Conservation (phyloP, 2,888 invertebrate genomes). For the Xylota segnis region DNA sequence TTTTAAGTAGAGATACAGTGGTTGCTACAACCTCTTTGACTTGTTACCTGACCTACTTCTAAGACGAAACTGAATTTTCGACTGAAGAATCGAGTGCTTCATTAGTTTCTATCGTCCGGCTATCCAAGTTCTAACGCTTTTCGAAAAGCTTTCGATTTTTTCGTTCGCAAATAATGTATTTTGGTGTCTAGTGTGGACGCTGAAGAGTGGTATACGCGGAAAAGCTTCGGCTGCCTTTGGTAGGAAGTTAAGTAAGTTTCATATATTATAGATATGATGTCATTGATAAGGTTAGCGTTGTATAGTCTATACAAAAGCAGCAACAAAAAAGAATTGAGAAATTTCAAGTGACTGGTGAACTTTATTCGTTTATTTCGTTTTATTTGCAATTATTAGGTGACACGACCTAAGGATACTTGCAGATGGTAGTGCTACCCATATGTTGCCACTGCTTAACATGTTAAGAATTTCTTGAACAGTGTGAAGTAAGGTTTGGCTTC, state of each 20-base stretch:
- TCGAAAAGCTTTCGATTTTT: slow-evolving; percentile 39
- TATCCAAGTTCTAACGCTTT: slow-evolving; percentile 41
- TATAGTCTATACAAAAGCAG: background rate
- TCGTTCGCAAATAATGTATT: slow-evolving; percentile 43
- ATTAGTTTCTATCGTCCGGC: slow-evolving; percentile 50
- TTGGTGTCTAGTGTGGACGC: slow-evolving; percentile 15
- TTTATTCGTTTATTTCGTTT: slow-evolving; percentile 30
- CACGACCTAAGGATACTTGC: no score
- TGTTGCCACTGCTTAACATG: no score
- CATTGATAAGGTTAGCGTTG: slow-evolving; percentile 71
- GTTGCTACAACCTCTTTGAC: background rate
- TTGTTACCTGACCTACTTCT: slow-evolving; percentile 65
- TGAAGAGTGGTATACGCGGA: slow-evolving; percentile 28
- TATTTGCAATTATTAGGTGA: no score
- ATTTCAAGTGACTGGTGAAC: slow-evolving; percentile 11
- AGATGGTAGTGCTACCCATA: no score
- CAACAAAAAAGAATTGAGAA: slow-evolving; percentile 4
- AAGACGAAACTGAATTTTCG: slow-evolving; percentile 63
- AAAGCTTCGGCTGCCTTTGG: slow-evolving; percentile 41
- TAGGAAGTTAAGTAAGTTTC: slow-evolving; percentile 54
- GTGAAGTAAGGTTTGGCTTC: no score
- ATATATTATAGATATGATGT: slow-evolving; percentile 66
- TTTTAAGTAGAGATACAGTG: slow-evolving; percentile 26
- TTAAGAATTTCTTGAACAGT: no score
- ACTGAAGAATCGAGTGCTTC: slow-evolving; percentile 30